Base-by-base conservation (phyloP, 1,140 invertebrate species). In the Drosophila sp. region DNA sequence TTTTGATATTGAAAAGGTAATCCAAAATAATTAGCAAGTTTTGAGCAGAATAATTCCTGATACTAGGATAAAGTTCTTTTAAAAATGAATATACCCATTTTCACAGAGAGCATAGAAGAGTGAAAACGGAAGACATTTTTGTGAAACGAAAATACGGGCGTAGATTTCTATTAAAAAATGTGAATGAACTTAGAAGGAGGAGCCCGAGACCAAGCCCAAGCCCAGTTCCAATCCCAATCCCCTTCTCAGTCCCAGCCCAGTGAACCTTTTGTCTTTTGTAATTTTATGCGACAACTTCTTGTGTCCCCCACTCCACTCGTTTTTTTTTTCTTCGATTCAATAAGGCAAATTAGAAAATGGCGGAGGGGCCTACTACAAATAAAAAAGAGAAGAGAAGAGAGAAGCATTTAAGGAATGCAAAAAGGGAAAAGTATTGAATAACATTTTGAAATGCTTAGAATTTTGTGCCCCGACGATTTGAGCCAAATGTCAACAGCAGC, bases 251-350 rank as follows among this genome's bases (percentile, higher is more conserved):
- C 17, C 10, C 33, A 35, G 33, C 33, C 10, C 35, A 38, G 35
- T 23, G 63, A 73, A 83, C 80, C 83, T 84, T 87, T 87, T 87
- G 83, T 87, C 83, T 87, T 86, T 87, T 87, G 83, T 87, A 87
- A 87, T 87, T 83, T 83, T 83, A 87, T 83, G 83, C 83, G 83
- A 79, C 84, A 80, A 73, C 57, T 87, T 70, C 74, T 77, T 27
- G 6, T 7, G 27, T 44, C 0, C 25, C 3, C 27, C 23, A 8
- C 32, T 1, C 17, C 4, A 33, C 11, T 40, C 47, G 62, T 25
- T 27, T 8, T 29, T 57, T 25, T 23, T 10, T 40, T 57, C 38
- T 6, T 38, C 38, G 44, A 8, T 41, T 27, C 32, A 56, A 58
- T 57, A 29, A 83, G 72, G 66, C 75, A 79, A 86, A 86, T 83